A percentile compares a stretch with the other conserved stretches of the same genome.
phyloP scores from a whole-genome alignment of 2,797 vertebrate species.

The Xenentodon cancila region DNA sequence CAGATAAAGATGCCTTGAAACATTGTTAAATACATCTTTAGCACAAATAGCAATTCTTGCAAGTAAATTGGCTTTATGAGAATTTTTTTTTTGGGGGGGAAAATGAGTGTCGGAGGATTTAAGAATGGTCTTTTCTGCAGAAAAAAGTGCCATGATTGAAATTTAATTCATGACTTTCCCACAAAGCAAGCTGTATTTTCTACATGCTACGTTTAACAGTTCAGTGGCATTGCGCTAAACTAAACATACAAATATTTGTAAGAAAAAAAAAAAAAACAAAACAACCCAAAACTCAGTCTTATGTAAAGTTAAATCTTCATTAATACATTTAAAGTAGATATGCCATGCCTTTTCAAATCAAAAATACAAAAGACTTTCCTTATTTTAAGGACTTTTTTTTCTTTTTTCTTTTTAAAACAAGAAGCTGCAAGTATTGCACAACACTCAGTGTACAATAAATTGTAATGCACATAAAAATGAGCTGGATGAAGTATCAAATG shows the following conservation, averaged over 20 bases:
- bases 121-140: conserved; percentile 82
- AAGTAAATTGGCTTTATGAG: conserved; percentile 87
- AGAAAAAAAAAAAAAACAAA: conserved; percentile 76
- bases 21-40: conserved; percentile 90
- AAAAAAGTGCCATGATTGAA: conserved; percentile 91
- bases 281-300: conserved; percentile 87
- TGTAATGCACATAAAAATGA: conserved; percentile 98
- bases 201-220: conserved; percentile 95
- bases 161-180: conserved; percentile 91
- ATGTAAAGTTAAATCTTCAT: conserved; percentile 99
- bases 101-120: no score
- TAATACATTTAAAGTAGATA: conserved; percentile 99
- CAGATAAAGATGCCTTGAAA: conserved; percentile 91
- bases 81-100: no score
- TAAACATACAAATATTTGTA: conserved; percentile 91
- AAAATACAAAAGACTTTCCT: conserved; percentile 98
- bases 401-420: conserved; percentile 85
- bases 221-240: conserved; percentile 94
- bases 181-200: conserved; percentile 92
- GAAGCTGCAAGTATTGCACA: conserved; percentile 98
- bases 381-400: conserved; percentile 93
- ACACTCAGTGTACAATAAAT: conserved; percentile 96
- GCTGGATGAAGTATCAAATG: conserved; percentile 88
- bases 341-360: conserved; percentile 97
- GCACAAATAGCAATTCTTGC: conserved; percentile 90